Base-by-base conservation (phyloP, 2,888 invertebrate genomes). In the Osedax frankpressi region DNA sequence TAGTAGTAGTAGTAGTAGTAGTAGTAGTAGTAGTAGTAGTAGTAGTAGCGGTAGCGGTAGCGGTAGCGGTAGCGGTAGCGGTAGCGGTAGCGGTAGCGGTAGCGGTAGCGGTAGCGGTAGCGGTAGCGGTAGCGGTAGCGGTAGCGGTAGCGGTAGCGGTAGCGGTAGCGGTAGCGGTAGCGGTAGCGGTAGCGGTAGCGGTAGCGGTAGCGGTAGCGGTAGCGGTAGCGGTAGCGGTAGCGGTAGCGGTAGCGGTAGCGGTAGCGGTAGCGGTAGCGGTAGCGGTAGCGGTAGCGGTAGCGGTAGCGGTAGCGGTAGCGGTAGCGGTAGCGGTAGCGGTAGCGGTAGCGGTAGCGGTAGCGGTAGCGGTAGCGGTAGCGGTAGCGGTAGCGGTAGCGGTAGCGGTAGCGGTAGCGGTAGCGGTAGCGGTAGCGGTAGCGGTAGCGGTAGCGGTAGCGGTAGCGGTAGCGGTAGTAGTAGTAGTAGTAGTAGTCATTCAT, bases 361-460 rank as follows among this genome's bases (percentile, higher is more conserved):
- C 11, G 63, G 63, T 62, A 62, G 63, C 63, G 63, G 63, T 62
- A 62, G 63, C 63, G 63, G 63, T 62, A 62, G 63, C 63, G 63
- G 63, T 62, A 62, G 63, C 63, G 63, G 63, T 62, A 62, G 63
- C 63, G 63, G 63, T 62, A 62, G 63, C 63, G 63, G 63, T 62
- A 62, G 63, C n/a, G n/a, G n/a, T n/a, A 62, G 63, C 11, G 63
- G 63, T 62, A 62, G 63, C 11, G 63, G 63, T 62, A 62, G 63
- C 63, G 2, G 63, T 62, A 62, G 63, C 11, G 63, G 63, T 62
- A 62, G 63, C 11, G 63, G 63, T 62, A 62, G 63, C 11, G 63
- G 63, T 6, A 62, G 63, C 11, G 63, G 63, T 62, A 62, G 63
- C 11, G 63, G 63, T 6, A 62, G 63, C 11, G 63, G 2, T 6